phyloP scores from a whole-genome alignment of 2,888 invertebrate genomes.

The Drosophila lacicola region DNA sequence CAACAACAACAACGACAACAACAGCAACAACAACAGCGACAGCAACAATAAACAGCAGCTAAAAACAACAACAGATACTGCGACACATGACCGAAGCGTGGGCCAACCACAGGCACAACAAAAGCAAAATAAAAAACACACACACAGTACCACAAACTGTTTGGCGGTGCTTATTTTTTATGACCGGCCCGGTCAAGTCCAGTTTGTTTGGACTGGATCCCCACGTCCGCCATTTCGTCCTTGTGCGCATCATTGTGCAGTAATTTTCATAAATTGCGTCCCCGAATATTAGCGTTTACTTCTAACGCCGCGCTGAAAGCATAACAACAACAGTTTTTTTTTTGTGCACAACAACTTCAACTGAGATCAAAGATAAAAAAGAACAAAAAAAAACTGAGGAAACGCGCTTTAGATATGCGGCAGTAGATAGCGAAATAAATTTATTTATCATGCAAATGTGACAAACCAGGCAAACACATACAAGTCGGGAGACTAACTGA shows the following conservation, averaged over 20 bases:
- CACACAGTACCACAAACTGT: slow-evolving; percentile 51
- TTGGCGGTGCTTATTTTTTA: slow-evolving; percentile 61
- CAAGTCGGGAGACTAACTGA: slow-evolving; percentile 32
- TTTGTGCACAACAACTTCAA: slow-evolving; percentile 23
- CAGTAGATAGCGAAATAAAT: slow-evolving; percentile 56
- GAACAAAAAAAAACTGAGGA: slow-evolving; percentile 11
- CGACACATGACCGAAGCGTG: slow-evolving; percentile 48
- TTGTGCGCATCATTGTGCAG: slow-evolving; percentile 72
- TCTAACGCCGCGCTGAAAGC: slow-evolving; percentile 73
- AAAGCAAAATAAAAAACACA: slow-evolving; percentile 21
- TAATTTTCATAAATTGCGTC: slow-evolving; percentile 81
- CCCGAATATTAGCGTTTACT: slow-evolving; percentile 75
- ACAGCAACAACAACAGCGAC: slow-evolving; percentile 32
- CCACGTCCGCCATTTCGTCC: slow-evolving; percentile 49
- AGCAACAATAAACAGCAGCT: slow-evolving; percentile 30
- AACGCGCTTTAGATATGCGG: slow-evolving; percentile 38
- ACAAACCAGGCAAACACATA: slow-evolving; percentile 48
- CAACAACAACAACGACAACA: slow-evolving; percentile 34
- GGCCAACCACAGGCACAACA: slow-evolving; percentile 55
- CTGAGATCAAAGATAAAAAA: slow-evolving; percentile 46
- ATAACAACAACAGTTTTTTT: slow-evolving; percentile 42
- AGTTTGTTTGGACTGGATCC: slow-evolving; percentile 4
- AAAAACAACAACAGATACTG: slow-evolving; percentile 25
- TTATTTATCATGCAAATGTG: slow-evolving; percentile 74
- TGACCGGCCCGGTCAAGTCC: slow-evolving; percentile 47